A percentile compares a stretch with the other conserved stretches of the same genome.
phyloP scores from a whole-genome alignment of 2,797 vertebrate genomes.

The Tragopan temminckii region DNA sequence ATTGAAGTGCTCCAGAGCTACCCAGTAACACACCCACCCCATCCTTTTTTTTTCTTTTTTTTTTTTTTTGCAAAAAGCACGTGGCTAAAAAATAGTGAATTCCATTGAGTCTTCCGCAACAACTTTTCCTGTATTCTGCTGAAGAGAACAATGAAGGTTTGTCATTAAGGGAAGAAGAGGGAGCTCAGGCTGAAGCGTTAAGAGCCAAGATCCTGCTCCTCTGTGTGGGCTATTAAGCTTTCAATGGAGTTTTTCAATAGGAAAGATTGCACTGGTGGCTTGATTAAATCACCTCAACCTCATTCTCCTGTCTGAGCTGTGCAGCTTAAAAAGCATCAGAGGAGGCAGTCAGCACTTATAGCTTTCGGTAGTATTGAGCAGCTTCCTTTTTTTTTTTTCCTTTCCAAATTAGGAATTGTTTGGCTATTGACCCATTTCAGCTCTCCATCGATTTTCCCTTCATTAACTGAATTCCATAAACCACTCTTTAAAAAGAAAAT shows the following conservation, averaged over 20 bases:
- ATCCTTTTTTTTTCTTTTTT: not conserved
- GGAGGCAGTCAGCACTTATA: not conserved
- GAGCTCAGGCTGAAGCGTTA: not conserved
- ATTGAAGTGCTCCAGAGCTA: not conserved
- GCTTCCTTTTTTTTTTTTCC: not conserved
- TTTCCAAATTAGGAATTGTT: not conserved
- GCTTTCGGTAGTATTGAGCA: not conserved
- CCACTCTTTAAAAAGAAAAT: not conserved
- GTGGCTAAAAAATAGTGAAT: not conserved
- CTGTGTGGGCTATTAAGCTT: not conserved
- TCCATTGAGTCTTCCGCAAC: not conserved
- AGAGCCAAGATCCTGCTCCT: not conserved
- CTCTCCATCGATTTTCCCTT: not conserved
- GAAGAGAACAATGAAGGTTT: not conserved
- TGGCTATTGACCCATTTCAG: not conserved
- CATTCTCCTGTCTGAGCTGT: not conserved
- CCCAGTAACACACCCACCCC: fast-evolving
- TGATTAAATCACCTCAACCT: not conserved
- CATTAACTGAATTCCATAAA: not conserved
- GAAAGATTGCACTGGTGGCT: not conserved
- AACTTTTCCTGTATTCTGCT: not conserved
- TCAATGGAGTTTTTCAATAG: not conserved
- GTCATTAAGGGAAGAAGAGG: not conserved
- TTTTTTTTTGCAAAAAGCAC: not conserved
- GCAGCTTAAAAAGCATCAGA: not conserved